Evolutionary conservation across 2,797 vertebrate species (phyloP), one percentile per base, ranked within the genome.

Genomic region (Mus caroli): DNA sequence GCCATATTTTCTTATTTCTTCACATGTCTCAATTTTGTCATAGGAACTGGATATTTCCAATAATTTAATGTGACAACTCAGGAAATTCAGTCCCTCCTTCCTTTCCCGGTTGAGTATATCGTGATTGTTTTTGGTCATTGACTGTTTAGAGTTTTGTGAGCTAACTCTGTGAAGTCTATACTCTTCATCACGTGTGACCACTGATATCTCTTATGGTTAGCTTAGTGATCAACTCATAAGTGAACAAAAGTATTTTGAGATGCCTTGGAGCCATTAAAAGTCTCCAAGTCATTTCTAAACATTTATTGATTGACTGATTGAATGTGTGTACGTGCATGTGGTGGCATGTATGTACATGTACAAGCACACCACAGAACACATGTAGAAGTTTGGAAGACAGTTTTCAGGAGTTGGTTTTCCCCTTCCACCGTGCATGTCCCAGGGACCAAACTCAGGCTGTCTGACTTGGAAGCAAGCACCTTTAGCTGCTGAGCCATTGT

Each of bases 1-100:
- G 40, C 64, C 73, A 34, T 84, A 83, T 91, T 95, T 91, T 40
- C 73, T 86, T 80, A 40, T 93, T 95, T 85, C 78, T 91, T 89
- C 13, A 7, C 11, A 4, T 75, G 69, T 83, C 62, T 62, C 62
- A 82, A 56, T 91, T 91, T 92, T 88, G 64, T 88, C 31, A 28
- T 71, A 56, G 87, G 40, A 92, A 75, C 13, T 86, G 43, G 24
- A 43, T 54, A 83, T 93, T 93, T 83, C 43, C 26, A 93, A 87
- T 84, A 69, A 77, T 82, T 80, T 69, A 93, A 77, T 62, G 82
- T 60, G 69, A 52, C 82, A 83, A 20, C 76, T 95, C 87, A 46
- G 69, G 69, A 95, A 88, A 84, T 79, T 26, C 50, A 83, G 17
- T 73, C 28, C 46, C n/a, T 58, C 64, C 46, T 86, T 62, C 62